Conservation (phyloP, 2,113 vertebrate species). For the Hippocampus abdominalis region DNA sequence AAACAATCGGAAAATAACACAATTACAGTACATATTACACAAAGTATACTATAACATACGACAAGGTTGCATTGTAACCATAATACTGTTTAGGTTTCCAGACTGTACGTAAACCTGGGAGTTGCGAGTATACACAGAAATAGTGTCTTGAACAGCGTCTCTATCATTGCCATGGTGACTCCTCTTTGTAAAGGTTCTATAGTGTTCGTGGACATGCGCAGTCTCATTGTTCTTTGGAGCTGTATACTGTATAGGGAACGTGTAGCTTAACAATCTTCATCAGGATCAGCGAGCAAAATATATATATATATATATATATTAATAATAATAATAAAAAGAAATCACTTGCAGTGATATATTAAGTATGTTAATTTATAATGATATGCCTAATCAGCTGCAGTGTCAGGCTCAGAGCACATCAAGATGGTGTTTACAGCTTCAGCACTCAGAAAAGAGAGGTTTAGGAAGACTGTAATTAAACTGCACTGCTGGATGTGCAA, state of each 20-base stretch:
- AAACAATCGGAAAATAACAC: neutral
- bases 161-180: no score
- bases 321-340: no score
- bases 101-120: neutral
- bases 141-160: no score
- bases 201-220: no score
- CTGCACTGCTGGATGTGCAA: slow-evolving; percentile 39
- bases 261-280: slow-evolving; percentile 59
- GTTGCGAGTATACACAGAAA: no score
- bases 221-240: neutral
- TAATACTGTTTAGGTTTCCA: neutral
- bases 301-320: no score
- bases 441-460: slow-evolving; percentile 44
- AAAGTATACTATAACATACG: no score
- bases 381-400: slow-evolving; percentile 61
- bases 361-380: slow-evolving; percentile 63
- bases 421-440: slow-evolving; percentile 58
- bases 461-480: slow-evolving; percentile 53
- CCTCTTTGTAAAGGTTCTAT: no score
- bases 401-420: slow-evolving; percentile 47
- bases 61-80: no score
- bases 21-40: neutral
- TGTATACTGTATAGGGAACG: slow-evolving; percentile 39
- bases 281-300: slow-evolving; percentile 41
- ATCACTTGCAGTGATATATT: slow-evolving; percentile 42